Conservation (phyloP, 2,113 vertebrate species). For the Barbus barbus region DNA sequence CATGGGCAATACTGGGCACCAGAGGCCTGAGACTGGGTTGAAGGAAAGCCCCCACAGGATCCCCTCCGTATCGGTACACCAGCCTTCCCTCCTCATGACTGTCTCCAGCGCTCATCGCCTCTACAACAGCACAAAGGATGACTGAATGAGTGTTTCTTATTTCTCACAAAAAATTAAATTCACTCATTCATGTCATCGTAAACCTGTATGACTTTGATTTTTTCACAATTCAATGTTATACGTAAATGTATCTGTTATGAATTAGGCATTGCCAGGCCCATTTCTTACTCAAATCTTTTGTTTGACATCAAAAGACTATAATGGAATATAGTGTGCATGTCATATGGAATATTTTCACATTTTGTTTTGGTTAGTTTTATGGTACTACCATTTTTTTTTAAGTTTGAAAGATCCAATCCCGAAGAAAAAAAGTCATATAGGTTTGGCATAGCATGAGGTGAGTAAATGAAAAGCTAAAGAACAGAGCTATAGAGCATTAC, state of each 20-base stretch:
- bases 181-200: background rate
- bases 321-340: background rate
- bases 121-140: constrained; percentile 64
- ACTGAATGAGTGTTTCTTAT: background rate
- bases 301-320: background rate
- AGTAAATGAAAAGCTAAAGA: background rate
- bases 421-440: background rate
- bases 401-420: background rate
- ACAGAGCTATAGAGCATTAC: no score
- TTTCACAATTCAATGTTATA: background rate
- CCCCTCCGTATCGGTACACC: constrained; percentile 93
- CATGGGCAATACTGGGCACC: constrained; percentile 88
- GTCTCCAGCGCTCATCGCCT: constrained; percentile 95
- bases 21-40: constrained; percentile 89
- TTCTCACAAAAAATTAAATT: background rate
- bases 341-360: background rate
- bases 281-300: background rate
- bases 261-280: background rate
- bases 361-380: background rate
- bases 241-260: background rate
- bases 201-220: background rate
- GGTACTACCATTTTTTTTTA: background rate
- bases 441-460: background rate
- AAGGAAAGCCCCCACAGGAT: constrained; percentile 93
- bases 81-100: constrained; percentile 95